Evolutionary conservation across 2,113 vertebrate genomes (phyloP), one percentile per base, ranked within the genome.

Genomic region (Thryonomys swinderianus): DNA sequence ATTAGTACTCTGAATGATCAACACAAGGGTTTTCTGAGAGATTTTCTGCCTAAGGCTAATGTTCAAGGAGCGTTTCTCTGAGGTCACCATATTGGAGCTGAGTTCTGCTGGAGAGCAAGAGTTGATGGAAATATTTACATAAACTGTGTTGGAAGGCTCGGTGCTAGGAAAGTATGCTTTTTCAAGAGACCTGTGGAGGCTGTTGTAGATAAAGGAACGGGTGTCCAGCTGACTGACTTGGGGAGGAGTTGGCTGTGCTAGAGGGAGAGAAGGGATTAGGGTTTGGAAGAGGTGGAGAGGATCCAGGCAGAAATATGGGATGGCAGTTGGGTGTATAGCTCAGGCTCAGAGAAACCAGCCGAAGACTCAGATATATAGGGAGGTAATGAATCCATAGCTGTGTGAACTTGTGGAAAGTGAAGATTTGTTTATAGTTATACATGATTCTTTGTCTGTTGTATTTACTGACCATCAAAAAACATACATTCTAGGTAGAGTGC

Each of bases 391-490:
- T 59, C 74, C 34, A 17, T 59, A 76, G 55, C 59, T n/a, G 18
- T 0, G 0, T 59, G 81, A 59, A 40, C 51, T 69, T 79, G 27
- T 30, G 67, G 7, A 30, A 82, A 30, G 13, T 5, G n/a, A 20
- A 83, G 88, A 25, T n/a, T 78, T 61, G 64, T 81, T 45, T 92
- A 23, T 30, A 57, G 2, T 27, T n/a, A n/a, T 30, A 32, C 61
- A 8, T 5, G 23, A 1, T 12, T 40, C 51, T 88, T 93, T 53
- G 13, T 37, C 27, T 40, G 48, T 67, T 61, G 25, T 18, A 18
- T 27, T 66, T 48, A 0, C 17, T 53, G 64, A 55, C 30, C 25
- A 1, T 57, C 0, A 5, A 0, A 55, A 57, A 34, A 7, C 64
- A 32, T 80, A 0, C 3, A 0, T n/a, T 48, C 61, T 59, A 5